Evolutionary conservation across 2,113 vertebrate genomes (phyloP).

Genomic region (Entomyzon cyanotis): DNA sequence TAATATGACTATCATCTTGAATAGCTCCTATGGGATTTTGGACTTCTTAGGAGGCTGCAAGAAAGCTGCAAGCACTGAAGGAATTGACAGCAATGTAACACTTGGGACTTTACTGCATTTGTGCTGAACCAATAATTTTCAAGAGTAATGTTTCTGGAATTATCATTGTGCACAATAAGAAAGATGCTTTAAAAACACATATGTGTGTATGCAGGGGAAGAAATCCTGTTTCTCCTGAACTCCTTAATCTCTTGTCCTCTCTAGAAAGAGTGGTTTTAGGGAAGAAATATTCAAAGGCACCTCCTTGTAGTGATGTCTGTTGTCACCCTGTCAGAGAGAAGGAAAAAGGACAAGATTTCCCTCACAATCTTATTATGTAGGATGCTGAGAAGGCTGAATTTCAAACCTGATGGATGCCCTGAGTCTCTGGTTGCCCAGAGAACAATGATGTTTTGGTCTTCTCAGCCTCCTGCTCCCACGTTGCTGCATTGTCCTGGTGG

Average conservation of each 20-base stretch:
- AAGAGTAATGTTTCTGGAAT: not conserved
- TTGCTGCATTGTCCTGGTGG: not conserved
- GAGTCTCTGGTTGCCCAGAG: not conserved
- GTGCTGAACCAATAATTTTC: not conserved
- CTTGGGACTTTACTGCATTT: not conserved
- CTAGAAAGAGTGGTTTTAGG: not conserved
- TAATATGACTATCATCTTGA: not conserved
- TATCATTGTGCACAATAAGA: not conserved
- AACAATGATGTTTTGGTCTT: not conserved
- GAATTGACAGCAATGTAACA: not conserved
- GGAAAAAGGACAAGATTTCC: not conserved
- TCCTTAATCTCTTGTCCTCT: not conserved
- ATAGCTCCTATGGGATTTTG: not conserved
- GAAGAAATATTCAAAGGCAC: not conserved
- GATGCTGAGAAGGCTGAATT: not conserved
- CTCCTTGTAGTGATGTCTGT: not conserved
- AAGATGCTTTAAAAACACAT: not conserved
- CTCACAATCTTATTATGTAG: fast-evolving
- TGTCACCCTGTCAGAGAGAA: not conserved
- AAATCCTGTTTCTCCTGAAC: not conserved
- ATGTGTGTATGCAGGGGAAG: not conserved
- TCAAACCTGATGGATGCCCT: not conserved
- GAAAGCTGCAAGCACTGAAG: not conserved
- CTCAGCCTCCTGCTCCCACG: not conserved
- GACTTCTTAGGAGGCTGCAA: not conserved